These are phyloP conservation scores for Paraescarpia echinospica DNA, from an alignment of 1,140 invertebrate genomes.

Conservation along the genomic window DNA sequence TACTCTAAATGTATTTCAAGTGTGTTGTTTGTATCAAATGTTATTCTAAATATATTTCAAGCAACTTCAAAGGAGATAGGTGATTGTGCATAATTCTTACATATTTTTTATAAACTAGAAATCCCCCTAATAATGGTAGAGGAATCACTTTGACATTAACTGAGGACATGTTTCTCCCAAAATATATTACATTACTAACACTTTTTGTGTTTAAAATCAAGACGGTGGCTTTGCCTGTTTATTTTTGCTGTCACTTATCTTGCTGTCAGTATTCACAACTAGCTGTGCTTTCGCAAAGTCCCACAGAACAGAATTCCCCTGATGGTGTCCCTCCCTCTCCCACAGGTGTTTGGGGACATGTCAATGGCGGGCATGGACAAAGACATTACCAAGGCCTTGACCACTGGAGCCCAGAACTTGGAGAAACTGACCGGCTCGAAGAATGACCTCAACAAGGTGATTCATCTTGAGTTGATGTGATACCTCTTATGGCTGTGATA, in stretches of 20 bases:
- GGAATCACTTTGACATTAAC: neutral
- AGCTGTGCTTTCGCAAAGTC: neutral
- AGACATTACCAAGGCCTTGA: conserved; percentile 48
- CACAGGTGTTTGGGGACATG: conserved; percentile 54
- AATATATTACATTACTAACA: no score
- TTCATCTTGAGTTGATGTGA: neutral
- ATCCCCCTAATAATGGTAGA: no score
- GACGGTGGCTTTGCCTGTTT: conserved; percentile 8
- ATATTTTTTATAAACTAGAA: no score
- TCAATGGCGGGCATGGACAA: conserved; percentile 52
- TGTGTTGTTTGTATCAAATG: neutral
- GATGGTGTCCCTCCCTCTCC: neutral
- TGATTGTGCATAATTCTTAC: no score
- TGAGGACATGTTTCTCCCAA: no score
- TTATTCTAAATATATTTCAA: neutral
- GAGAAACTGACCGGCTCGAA: conserved; percentile 46
- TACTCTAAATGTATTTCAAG: neutral
- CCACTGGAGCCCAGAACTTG: conserved; percentile 40
- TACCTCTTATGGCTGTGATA: neutral
- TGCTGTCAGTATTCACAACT: conserved; percentile 1
- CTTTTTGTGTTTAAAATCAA: no score
- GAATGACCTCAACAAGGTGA: conserved; percentile 37
- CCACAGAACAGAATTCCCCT: neutral
- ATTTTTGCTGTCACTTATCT: neutral
- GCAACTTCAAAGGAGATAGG: neutral